Base-by-base conservation (phyloP, 2,113 vertebrate species). In the Ascaphus truei region DNA sequence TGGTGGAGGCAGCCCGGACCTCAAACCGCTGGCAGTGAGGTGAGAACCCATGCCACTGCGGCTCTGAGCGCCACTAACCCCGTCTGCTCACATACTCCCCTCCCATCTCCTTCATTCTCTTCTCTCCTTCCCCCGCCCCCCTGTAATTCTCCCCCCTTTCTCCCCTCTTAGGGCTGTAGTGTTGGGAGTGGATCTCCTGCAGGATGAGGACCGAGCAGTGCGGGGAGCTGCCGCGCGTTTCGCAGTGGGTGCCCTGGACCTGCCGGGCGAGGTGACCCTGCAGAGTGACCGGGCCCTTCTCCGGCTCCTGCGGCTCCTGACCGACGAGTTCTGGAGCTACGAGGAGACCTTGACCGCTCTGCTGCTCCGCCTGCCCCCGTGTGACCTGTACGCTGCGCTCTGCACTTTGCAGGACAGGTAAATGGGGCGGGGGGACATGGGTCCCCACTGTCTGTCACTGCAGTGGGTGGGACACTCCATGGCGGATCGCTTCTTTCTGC, bases 161-260 rank as follows among this genome's bases (percentile, higher is more conserved):
- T 39, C 10, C n/a, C 53, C 7, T 20, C 12, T 12, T 51, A 71
- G 67, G 20, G 26, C 57, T 15, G 20, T 71, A 95, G 92, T 93
- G 78, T 88, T 94, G 72, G 84, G 75, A 27, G 43, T 77, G 1
- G 88, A 80, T 75, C 79, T 96, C 63, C 89, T 96, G 52, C 93
- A 95, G 81, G 94, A 96, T 3, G 91, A 94, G 79, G 89, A 83
- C 61, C 86, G 79, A 15, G 78, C 83, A 52, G 92, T 95, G 53
- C 86, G 93, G 66, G 75, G 76, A 0, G 84, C 86, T 76, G 85
- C 84, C 0, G 83, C 92, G 0, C 39, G 71, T 53, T 96, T 95
- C 0, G 76, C 86, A 68, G 92, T 92, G 43, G 31, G 27, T 3
- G 64, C 73, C 20, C 16, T 0, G 47, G 73, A 36, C 7, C 4